Conservation (phyloP, 2,113 vertebrate species). For the Macheiramphus alcinus region DNA sequence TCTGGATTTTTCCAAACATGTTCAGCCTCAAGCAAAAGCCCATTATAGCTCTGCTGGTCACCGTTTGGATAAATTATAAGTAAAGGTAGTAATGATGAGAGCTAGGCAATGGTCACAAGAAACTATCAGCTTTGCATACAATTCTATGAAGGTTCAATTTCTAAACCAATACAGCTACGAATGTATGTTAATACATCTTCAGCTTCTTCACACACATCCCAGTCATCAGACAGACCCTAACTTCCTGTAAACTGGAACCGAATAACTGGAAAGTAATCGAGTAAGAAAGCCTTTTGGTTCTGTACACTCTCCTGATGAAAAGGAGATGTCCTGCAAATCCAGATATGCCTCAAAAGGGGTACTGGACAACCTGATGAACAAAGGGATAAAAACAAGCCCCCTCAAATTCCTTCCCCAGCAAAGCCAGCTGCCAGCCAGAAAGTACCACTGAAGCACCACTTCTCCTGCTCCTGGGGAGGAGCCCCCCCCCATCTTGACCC, state of each 20-base stretch:
- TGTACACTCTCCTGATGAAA: not conserved
- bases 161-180: not conserved
- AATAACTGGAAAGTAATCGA: not conserved
- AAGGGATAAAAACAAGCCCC: not conserved
- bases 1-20: not conserved
- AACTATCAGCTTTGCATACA: not conserved
- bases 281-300: not conserved
- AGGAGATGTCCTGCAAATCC: not conserved
- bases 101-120: not conserved
- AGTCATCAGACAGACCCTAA: not conserved
- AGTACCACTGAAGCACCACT: not conserved
- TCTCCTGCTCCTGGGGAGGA: not conserved
- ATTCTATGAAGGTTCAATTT: not conserved
- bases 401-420: not conserved
- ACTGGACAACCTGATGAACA: not conserved
- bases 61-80: not conserved
- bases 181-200: not conserved
- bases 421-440: not conserved
- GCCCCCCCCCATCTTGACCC: fast-evolving
- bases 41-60: not conserved
- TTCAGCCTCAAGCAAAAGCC: not conserved
- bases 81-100: not conserved
- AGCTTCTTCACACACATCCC: not conserved
- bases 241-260: not conserved
- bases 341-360: not conserved